Base-by-base conservation (phyloP, 2,888 invertebrate species). In the Sminthurides aquaticus region DNA sequence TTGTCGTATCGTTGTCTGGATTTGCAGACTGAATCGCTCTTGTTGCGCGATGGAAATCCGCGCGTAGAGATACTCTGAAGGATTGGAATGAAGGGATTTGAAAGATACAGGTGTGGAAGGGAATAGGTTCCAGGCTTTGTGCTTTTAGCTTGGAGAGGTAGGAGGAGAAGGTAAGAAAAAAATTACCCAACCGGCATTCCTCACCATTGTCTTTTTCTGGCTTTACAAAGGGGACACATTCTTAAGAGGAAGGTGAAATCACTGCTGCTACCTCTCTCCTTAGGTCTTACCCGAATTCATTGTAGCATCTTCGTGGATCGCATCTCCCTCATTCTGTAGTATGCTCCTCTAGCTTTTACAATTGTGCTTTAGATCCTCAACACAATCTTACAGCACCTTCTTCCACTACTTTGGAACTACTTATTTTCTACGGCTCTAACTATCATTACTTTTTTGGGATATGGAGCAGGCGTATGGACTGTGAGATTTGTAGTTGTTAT, bases 201-300 rank as follows among this genome's bases (percentile, higher is more conserved):
- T 57, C 56, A 25, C 57, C 52, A 63, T 63, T 62, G 62, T 62
- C 62, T 62, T 34, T 34, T 34, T 62, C 56, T 49, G 28, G 52
- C 49, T 60, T 49, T 60, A 49, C 60, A 54, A 58, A 65, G 62
- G 62, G 64, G 65, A 67, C 60, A 64, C 65, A 61, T 63, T 63
- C 63, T 63, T 63, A 11, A 5, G 43, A 34, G n/a, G n/a, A n/a
- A n/a, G n/a, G n/a, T n/a, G n/a, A 34, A 34, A 11, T 15, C 43
- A 34, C 15, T 15, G 8, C 43, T 34, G 43, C 15, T 11, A 34
- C 43, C 8, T 34, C 5, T 34, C 43, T 34, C 43, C n/a, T n/a
- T 34, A 5, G 43, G 8, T 34, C 43, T 34, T 15, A 34, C 5
- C 43, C 43, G 15, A 34, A 15, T 15, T 34, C 43, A n/a, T n/a